Percentiles rank a stretch among this genome's conserved stretches.
Evolutionary conservation across 1,140 invertebrate species (phyloP).

Genomic region (Formica exsecta): DNA sequence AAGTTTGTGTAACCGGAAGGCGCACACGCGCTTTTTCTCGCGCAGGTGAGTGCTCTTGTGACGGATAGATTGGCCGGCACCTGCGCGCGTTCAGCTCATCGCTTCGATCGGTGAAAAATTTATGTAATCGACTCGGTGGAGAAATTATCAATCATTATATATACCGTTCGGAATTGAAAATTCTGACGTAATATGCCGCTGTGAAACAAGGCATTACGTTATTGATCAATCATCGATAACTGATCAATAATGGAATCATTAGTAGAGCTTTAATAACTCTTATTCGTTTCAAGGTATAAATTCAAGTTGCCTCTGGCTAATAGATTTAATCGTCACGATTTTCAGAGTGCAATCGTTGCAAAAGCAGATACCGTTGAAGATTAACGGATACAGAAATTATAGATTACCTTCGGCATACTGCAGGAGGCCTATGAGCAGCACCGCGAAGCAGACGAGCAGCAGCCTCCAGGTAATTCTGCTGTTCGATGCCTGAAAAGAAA

Average conservation of each 20-base stretch:
- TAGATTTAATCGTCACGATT: slow-evolving; percentile 3
- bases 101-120: slow-evolving; percentile 13
- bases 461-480: slow-evolving; percentile 75
- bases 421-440: slow-evolving; percentile 79
- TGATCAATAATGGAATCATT: slow-evolving; percentile 12
- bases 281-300: background rate
- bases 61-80: too few relatives aligned
- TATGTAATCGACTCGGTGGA: slow-evolving; percentile 1
- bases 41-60: background rate
- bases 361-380: background rate
- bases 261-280: background rate
- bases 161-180: background rate
- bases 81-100: background rate
- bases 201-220: slow-evolving; percentile 26
- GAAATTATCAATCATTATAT: slow-evolving; percentile 14
- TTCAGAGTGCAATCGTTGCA: slow-evolving; percentile 16
- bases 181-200: slow-evolving; percentile 10
- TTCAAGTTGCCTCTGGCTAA: background rate
- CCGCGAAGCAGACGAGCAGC: slow-evolving; percentile 77
- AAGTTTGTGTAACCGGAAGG: slow-evolving; percentile 31
- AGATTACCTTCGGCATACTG: slow-evolving; percentile 83
- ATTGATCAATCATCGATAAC: slow-evolving; percentile 3
- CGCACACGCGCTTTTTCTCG: background rate
- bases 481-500: slow-evolving; percentile 80
- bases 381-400: slow-evolving; percentile 13